A percentile compares a stretch with the other conserved stretches of the same genome.
Conservation (phyloP, 2,888 invertebrate genomes). For the Malthinus flaveolus region DNA sequence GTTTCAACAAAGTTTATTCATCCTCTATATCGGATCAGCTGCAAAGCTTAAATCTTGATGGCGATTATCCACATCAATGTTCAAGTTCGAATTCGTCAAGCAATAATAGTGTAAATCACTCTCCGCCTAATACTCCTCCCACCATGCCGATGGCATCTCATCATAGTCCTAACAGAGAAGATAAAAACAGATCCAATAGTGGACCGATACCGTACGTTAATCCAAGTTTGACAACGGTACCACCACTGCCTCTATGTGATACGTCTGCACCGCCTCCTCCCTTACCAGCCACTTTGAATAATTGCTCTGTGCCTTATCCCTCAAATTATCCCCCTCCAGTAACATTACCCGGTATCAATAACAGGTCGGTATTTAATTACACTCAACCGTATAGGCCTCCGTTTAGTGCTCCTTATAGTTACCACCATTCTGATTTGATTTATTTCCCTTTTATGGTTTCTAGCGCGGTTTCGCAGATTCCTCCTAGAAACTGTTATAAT, state of each 20-base stretch:
- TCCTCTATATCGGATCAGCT: conserved; percentile 56
- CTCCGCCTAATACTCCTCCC: conserved; percentile 63
- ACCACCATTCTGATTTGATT: conserved; percentile 59
- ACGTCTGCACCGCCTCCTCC: conserved; percentile 56
- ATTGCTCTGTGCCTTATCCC: conserved; percentile 59
- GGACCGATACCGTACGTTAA: conserved; percentile 42
- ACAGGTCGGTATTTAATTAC: conserved; percentile 48
- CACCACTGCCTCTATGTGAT: conserved; percentile 40
- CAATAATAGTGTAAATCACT: conserved; percentile 58
- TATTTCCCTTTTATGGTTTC: conserved; percentile 50
- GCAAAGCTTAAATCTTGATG: conserved; percentile 56
- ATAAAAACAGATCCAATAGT: conserved; percentile 42
- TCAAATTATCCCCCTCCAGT: conserved; percentile 54
- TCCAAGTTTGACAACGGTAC: conserved; percentile 12
- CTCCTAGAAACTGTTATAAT: conserved; percentile 81
- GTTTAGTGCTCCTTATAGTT: conserved; percentile 53
- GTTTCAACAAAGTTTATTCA: conserved; percentile 23
- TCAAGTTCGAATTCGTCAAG: conserved; percentile 60
- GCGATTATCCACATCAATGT: conserved; percentile 56
- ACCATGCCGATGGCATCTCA: conserved; percentile 49
- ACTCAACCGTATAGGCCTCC: conserved; percentile 48
- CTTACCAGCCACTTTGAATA: conserved; percentile 52
- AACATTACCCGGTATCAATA: conserved; percentile 35
- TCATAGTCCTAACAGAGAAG: conserved; percentile 42
- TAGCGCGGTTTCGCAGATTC: conserved; percentile 57